A percentile compares a stretch with the other conserved stretches of the same genome.
These are phyloP conservation scores for Pachycephus smyrnensis DNA, from an alignment of 2,888 invertebrate species.

Conservation along the genomic window DNA sequence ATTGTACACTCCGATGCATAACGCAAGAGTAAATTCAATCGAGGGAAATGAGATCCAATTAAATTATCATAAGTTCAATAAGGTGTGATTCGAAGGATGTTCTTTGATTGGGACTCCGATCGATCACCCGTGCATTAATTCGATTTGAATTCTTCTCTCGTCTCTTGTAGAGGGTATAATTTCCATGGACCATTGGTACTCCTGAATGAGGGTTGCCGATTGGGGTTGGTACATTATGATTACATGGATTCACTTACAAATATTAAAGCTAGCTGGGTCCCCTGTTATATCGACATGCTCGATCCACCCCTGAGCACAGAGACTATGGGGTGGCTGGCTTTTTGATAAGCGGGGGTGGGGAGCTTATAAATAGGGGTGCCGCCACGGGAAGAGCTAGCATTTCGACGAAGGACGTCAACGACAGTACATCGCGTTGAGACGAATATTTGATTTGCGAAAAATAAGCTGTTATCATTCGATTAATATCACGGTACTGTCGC, in stretches of 20 bases:
- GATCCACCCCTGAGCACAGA: slow-evolving; percentile 28
- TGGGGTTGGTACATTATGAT: not conserved
- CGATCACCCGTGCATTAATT: slow-evolving; percentile 30
- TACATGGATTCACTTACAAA: slow-evolving; percentile 25
- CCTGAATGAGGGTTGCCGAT: not conserved
- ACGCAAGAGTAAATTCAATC: slow-evolving; percentile 10
- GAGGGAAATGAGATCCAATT: slow-evolving; percentile 20
- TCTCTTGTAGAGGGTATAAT: not conserved
- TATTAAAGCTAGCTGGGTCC: slow-evolving; percentile 21
- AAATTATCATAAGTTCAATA: slow-evolving; percentile 23
- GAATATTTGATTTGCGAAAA: not conserved
- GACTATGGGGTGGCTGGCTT: slow-evolving; percentile 14
- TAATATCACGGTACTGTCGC: not conserved
- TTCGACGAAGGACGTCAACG: slow-evolving; percentile 49
- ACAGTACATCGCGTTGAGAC: not conserved
- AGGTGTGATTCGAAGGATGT: slow-evolving; percentile 12
- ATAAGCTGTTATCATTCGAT: not conserved
- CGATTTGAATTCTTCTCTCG: slow-evolving; percentile 34
- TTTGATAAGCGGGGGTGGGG: slow-evolving; percentile 34
- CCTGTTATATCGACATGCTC: slow-evolving; percentile 8
- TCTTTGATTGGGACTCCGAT: slow-evolving; percentile 13
- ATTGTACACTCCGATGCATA: not conserved
- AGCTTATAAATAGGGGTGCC: slow-evolving; percentile 59
- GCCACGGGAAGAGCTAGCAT: slow-evolving; percentile 49
- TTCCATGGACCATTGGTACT: not conserved